Base-by-base conservation (phyloP, 2,113 vertebrate species). In the Nannospalax galili region DNA sequence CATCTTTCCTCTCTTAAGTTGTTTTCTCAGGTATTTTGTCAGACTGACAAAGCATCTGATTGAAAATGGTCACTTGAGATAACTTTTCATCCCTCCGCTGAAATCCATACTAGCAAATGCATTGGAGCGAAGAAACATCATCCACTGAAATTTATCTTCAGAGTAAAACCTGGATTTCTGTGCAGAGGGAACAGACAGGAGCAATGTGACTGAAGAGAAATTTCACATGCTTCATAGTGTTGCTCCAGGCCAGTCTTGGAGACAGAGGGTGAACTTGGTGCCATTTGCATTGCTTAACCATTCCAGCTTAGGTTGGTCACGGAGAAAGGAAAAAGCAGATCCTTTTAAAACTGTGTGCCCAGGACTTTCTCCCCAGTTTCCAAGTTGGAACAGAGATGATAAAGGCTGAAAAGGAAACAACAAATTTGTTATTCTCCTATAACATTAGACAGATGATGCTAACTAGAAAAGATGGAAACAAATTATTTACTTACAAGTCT, bases 331-430 rank as follows among this genome's bases (percentile, higher is more conserved):
- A 96, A 96, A 94, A 96, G 88, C 88, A 95, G 91, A 88, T 95
- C 79, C 95, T 97, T 95, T 95, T 92, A 95, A 97, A 95, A 96
- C 28, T 91, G 8, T 35, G 78, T 93, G 91, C 88, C 94, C 82
- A 94, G 74, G 91, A 28, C 88, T 96, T 95, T 85, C 92, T 87
- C 70, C 75, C 35, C 65, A 42, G 30, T 97, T 95, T 96, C 93
- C 93, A 96, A 96, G 79, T 90, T 97, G 93, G 74, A 96, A 65
- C 60, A 87, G n/a, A 92, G 42, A 96, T 84, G 87, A 90, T 70
- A 93, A 92, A 84, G 69, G 48, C 62, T 80, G 42, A 92, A 96
- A 89, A 89, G 19, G 35, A 92, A 73, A 40, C 52, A 81, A 40
- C 69, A 93, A 81, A 89, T 37, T 56, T 95, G 32, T 22, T 92